Evolutionary conservation across 2,797 vertebrate species (phyloP), one percentile per base, ranked within the genome.

Genomic region (Tolypeutes matacus): DNA sequence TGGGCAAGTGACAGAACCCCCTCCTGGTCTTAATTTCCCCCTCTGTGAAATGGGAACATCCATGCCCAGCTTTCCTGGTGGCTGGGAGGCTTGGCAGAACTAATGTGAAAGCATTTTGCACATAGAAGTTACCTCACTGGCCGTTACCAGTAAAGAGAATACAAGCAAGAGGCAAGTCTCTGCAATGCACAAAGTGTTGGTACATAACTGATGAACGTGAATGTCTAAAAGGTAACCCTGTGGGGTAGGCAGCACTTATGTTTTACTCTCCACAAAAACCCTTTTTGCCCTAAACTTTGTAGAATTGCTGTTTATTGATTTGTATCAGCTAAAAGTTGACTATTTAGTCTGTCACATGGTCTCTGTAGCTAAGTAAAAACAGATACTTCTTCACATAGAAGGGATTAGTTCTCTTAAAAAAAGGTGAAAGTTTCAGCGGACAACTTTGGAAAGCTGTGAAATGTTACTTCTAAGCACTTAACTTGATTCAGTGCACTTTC

Each of bases 291-390:
- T 73, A 42, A 75, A 85, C 72, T 64, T 85, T 89, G 70, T 76
- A 25, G 10, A 64, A 64, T 95, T 87, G 76, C 27, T 81, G 12
- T 58, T 76, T 73, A 76, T 82, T 56, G 72, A 73, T 94, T 93
- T 64, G 20, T 31, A n/a, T 86, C 49, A 20, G 18, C 84, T 62
- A 29, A n/a, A 12, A 78, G 25, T 82, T 64, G 11, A n/a, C 36
- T 21, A 15, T 69, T 91, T 69, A 34, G 27, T 87, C 31, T 69
- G 18, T 82, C 23, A 49, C 0, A 0, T 46, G 25, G 9, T 92
- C 21, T 75, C 29, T 65, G 0, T 76, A 62, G 31, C 39, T 81
- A 39, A 84, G 46, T 23, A 14, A 5, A 78, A 60, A 53, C 23
- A 75, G 80, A 8, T 49, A 60, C 31, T 46, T 56, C 77, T 69